Evolutionary conservation across 2,113 vertebrate genomes (phyloP).

Genomic region (Abramis brama): DNA sequence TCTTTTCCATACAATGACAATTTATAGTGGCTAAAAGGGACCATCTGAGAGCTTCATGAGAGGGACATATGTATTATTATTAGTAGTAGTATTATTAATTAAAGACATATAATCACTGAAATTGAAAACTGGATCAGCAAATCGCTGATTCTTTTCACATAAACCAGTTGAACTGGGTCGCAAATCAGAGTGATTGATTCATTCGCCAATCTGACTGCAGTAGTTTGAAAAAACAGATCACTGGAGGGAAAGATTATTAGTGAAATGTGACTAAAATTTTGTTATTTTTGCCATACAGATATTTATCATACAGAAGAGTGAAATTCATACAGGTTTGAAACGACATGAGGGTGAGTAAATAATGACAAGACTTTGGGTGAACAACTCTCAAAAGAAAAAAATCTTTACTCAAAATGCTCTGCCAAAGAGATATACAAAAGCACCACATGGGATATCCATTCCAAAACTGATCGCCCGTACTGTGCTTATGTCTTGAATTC

Average conservation of each 20-base stretch:
- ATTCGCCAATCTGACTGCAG: not conserved
- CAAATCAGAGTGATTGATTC: not conserved
- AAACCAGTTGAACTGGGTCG: not conserved
- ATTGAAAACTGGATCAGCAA: not conserved
- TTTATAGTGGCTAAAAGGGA: not conserved
- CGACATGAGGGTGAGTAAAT: not conserved
- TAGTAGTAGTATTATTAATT: not conserved
- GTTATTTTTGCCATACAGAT: not conserved
- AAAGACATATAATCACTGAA: too few species aligned
- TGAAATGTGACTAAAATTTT: not conserved
- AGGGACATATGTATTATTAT: not conserved
- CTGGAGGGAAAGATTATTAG: not conserved
- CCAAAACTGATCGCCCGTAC: not conserved
- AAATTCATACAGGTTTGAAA: not conserved
- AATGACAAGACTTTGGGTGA: not conserved
- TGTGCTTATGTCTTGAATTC: not conserved
- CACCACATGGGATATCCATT: not conserved
- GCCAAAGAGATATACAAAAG: not conserved
- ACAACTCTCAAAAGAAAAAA: not conserved
- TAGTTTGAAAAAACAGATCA: not conserved
- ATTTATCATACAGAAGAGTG: not conserved
- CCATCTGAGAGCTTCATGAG: not conserved
- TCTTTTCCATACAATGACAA: not conserved
- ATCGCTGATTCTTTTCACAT: not conserved
- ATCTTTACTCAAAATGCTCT: not conserved